A percentile compares a stretch with the other conserved stretches of the same genome.
Evolutionary conservation across 2,113 vertebrate species (phyloP).

Genomic region (Phalacrocorax pelagicus): DNA sequence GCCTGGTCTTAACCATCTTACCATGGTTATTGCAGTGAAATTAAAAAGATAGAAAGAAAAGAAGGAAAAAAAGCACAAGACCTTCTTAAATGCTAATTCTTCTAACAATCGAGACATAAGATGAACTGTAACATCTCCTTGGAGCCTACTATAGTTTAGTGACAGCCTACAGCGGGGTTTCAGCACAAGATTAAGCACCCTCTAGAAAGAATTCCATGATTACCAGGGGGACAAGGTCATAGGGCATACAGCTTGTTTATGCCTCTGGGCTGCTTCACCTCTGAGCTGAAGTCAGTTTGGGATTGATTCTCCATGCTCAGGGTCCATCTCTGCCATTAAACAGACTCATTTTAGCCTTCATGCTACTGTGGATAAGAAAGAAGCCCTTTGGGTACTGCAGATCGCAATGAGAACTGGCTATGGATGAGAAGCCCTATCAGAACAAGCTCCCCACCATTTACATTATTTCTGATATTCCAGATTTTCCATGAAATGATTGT

Average conservation of each 20-base stretch:
- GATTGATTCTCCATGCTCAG: not conserved
- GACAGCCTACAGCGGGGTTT: not conserved
- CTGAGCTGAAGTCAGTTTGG: not conserved
- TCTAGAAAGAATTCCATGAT: not conserved
- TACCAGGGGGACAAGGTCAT: not conserved
- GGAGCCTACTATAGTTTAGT: not conserved
- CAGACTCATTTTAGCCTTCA: not conserved
- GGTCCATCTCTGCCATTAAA: not conserved
- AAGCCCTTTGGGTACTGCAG: not conserved
- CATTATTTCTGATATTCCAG: not conserved
- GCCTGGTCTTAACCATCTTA: not conserved
- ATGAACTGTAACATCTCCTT: not conserved
- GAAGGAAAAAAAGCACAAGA: not conserved
- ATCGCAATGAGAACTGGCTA: not conserved
- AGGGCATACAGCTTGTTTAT: not conserved
- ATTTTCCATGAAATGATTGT: not conserved
- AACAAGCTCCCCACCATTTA: not conserved
- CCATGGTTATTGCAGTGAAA: not conserved
- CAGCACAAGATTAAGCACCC: not conserved
- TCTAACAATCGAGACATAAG: not conserved
- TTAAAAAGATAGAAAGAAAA: not conserved
- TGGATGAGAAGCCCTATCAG: not conserved
- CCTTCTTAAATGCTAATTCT: not conserved
- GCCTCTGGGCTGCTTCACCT: not conserved
- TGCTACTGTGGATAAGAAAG: not conserved